Conservation (phyloP, 2,888 invertebrate species). For the Taphrorychus bicolor region DNA sequence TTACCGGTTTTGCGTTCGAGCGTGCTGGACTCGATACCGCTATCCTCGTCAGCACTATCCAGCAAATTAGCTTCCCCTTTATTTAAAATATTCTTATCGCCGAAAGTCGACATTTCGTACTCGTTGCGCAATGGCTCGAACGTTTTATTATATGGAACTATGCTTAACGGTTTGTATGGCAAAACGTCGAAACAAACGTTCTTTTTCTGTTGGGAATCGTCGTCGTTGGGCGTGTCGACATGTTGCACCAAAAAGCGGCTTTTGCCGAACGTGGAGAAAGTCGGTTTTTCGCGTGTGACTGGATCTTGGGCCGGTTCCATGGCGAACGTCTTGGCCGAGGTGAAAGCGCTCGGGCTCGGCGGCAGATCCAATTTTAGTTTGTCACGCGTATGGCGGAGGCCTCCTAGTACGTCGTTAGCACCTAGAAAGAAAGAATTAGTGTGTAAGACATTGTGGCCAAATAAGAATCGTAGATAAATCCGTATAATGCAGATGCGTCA, state of each 20-base stretch:
- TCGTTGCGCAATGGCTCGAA: slow-evolving; percentile 23
- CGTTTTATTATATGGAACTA: slow-evolving; percentile 11
- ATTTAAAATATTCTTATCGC: slow-evolving; percentile 43
- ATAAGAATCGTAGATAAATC: no score
- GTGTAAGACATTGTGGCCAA: no score
- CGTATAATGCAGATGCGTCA: no score
- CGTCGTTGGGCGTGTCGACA: slow-evolving; percentile 57
- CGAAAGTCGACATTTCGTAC: neutral
- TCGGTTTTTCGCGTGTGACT: slow-evolving; percentile 61
- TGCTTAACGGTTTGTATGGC: slow-evolving; percentile 54
- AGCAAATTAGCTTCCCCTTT: slow-evolving; percentile 67
- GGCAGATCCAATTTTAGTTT: slow-evolving; percentile 75
- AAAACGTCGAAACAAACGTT: slow-evolving; percentile 60
- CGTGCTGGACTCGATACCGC: slow-evolving; percentile 71
- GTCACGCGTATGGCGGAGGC: slow-evolving; percentile 75
- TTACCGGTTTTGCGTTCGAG: slow-evolving; percentile 60
- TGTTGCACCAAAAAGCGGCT: slow-evolving; percentile 59
- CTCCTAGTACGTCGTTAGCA: slow-evolving; percentile 63
- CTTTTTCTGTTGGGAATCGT: slow-evolving; percentile 44
- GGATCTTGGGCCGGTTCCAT: slow-evolving; percentile 56
- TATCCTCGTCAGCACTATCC: slow-evolving; percentile 72
- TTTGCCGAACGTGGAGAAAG: slow-evolving; percentile 69
- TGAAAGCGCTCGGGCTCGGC: slow-evolving; percentile 63
- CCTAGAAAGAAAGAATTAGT: slow-evolving; percentile 37
- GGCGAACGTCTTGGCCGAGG: slow-evolving; percentile 53